Evolutionary conservation across 2,113 vertebrate species (phyloP).

Genomic region (Mesoclemmys tuberculata): DNA sequence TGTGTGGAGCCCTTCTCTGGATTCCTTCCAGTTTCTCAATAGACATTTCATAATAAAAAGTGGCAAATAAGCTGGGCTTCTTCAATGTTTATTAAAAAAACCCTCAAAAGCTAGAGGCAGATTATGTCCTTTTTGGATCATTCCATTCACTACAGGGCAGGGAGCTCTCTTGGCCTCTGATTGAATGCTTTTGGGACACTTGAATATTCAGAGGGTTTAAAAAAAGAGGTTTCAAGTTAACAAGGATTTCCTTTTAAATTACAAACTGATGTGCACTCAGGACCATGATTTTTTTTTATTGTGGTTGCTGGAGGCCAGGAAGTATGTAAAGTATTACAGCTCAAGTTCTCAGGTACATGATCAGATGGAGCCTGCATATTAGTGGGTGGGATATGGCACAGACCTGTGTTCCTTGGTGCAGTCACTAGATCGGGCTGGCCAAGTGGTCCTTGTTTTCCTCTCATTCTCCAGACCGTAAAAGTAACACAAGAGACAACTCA

Average conservation of each 20-base stretch:
- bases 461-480: neutral
- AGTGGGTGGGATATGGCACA: neutral
- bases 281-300: neutral
- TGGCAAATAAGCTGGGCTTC: neutral
- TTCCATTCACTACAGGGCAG: neutral
- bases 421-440: neutral
- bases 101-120: neutral
- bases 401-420: neutral
- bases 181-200: neutral
- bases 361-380: neutral
- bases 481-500: neutral
- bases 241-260: neutral
- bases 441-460: neutral
- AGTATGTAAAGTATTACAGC: neutral
- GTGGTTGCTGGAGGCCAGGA: neutral
- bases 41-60: neutral
- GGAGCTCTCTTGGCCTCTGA: neutral
- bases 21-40: conserved; percentile 37
- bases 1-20: conserved; percentile 42
- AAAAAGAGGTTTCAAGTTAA: neutral
- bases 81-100: neutral
- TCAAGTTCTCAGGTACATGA: neutral
- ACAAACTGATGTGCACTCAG: neutral
- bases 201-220: neutral
- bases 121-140: neutral